These are phyloP conservation scores for Taxidea taxus DNA, from an alignment of 2,113 vertebrate genomes.

Conservation along the genomic window DNA sequence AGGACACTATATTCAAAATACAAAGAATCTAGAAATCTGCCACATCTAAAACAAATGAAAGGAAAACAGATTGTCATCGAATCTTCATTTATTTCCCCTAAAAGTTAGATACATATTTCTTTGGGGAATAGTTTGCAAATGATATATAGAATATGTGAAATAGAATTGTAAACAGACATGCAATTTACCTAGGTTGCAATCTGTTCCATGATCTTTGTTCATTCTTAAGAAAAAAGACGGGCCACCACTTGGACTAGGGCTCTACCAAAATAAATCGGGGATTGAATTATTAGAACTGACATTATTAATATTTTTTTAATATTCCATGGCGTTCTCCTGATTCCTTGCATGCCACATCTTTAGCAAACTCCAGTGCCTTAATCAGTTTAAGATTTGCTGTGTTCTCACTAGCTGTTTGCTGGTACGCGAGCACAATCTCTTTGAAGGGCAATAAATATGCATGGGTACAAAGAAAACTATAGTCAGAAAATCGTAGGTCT, in stretches of 20 bases:
- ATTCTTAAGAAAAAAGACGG: conserved; percentile 74
- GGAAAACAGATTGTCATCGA: conserved; percentile 83
- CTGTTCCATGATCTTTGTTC: conserved; percentile 84
- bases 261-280: conserved; percentile 75
- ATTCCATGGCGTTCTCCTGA: conserved; percentile 72
- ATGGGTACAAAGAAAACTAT: conserved; percentile 59
- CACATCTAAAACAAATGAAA: conserved; percentile 82
- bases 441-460: conserved; percentile 45
- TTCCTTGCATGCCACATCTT: conserved; percentile 65
- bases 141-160: conserved; percentile 80
- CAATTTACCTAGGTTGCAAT: conserved; percentile 83
- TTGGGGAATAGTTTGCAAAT: conserved; percentile 84
- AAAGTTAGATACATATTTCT: conserved; percentile 84
- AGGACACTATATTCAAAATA: conserved; percentile 50
- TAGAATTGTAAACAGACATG: conserved; percentile 80
- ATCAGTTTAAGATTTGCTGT: conserved; percentile 72
- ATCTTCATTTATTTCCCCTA: conserved; percentile 69
- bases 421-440: conserved; percentile 70
- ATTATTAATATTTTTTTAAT: conserved; percentile 72
- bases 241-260: conserved; percentile 66
- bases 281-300: conserved; percentile 77
- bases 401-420: conserved; percentile 79
- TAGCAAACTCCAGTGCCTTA: conserved; percentile 65
- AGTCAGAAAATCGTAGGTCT: conserved; percentile 50
- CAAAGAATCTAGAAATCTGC: conserved; percentile 70